Evolutionary conservation across 2,888 invertebrate species (phyloP).

Genomic region (Drosophila eohydei): DNA sequence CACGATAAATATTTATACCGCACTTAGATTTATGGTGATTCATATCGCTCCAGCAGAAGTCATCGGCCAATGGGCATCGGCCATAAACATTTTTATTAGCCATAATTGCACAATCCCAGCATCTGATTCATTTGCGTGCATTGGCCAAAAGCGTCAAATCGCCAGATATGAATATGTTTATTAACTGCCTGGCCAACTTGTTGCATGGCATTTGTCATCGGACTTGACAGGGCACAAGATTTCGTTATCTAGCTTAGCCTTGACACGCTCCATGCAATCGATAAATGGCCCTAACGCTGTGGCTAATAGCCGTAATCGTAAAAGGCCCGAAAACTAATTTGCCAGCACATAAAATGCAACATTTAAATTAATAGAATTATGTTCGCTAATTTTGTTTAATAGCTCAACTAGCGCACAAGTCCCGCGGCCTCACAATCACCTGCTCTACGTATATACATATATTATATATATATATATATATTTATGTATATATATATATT

Average conservation of each 20-base stretch:
- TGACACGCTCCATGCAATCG: constrained; percentile 33
- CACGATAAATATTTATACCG: constrained; percentile 76
- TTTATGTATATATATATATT: neutral
- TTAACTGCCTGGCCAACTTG: constrained; percentile 31
- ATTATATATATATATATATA: neutral
- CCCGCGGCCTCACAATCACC: constrained; percentile 11
- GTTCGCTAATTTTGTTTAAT: constrained; percentile 56
- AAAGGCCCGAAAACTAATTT: constrained; percentile 37
- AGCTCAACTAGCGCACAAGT: constrained; percentile 28
- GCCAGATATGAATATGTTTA: constrained; percentile 18
- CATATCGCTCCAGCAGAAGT: constrained; percentile 64
- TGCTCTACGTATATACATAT: constrained; percentile 1
- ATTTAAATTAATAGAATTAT: constrained; percentile 68
- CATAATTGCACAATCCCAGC: constrained; percentile 68
- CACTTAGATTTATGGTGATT: constrained; percentile 75
- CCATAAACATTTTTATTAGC: constrained; percentile 74
- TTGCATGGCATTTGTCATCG: constrained; percentile 43
- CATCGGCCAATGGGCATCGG: constrained; percentile 60
- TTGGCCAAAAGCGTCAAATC: constrained; percentile 24
- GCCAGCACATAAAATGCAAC: constrained; percentile 53
- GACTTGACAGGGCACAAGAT: constrained; percentile 35
- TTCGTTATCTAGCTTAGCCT: constrained; percentile 46
- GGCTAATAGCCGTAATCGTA: constrained; percentile 38
- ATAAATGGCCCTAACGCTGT: constrained; percentile 17
- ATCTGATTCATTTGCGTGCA: constrained; percentile 58